These are phyloP conservation scores for Bufo gargarizans DNA, from an alignment of 2,113 vertebrate species.

Conservation along the genomic window DNA sequence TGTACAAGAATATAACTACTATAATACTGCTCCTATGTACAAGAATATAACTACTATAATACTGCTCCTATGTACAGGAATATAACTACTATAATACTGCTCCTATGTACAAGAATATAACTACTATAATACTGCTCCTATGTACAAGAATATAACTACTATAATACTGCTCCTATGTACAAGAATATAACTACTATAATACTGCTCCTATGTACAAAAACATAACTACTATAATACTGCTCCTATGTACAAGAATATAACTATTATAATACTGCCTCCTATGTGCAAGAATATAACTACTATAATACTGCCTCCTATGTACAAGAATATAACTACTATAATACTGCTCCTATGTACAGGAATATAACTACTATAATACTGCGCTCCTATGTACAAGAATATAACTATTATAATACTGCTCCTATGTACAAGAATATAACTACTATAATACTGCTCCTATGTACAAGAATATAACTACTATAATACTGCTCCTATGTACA, in stretches of 20 bases:
- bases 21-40: constrained; percentile 7
- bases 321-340: too few relatives aligned
- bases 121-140: constrained; percentile 8
- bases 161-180: constrained; percentile 8
- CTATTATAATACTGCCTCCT: not conserved
- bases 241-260: not conserved
- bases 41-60: constrained; percentile 24
- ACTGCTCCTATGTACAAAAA: constrained; percentile 2
- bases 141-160: constrained; percentile 16
- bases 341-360: too few relatives aligned
- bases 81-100: constrained; percentile 19
- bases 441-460: too few relatives aligned
- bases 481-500: too few relatives aligned
- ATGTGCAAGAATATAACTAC: too few relatives aligned
- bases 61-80: constrained; percentile 2
- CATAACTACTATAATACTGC: not conserved
- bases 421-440: too few relatives aligned
- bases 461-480: too few relatives aligned
- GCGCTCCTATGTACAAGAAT: too few relatives aligned
- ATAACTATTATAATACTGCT: too few relatives aligned
- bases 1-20: constrained; percentile 10
- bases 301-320: too few relatives aligned
- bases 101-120: not conserved
- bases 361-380: too few relatives aligned
- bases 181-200: constrained; percentile 4